Evolutionary conservation across 64 coral and sea anemone species (phyloP).

Genomic region (Acropora yongei): DNA sequence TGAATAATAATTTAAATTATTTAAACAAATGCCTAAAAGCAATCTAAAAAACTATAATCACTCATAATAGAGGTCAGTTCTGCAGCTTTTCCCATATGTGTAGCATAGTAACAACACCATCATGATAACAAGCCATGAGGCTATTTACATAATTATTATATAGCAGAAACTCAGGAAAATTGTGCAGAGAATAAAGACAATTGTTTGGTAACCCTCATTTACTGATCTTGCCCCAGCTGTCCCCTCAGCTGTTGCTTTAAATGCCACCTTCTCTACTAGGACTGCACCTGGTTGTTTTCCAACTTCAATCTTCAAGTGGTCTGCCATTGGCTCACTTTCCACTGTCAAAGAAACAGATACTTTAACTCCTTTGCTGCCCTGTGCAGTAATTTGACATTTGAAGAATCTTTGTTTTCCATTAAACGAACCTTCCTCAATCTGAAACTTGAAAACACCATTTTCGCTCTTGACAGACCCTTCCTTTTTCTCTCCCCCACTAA

Average conservation of each 20-base stretch:
- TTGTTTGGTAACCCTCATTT: background rate
- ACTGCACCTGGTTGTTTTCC: constrained; percentile 15
- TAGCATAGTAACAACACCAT: no score
- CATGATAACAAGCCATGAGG: no score
- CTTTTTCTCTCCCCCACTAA: background rate
- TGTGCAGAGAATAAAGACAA: background rate
- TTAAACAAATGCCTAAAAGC: no score
- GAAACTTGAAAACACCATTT: background rate
- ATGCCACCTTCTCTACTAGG: background rate
- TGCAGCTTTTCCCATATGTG: no score
- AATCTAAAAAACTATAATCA: no score
- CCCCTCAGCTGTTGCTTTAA: background rate
- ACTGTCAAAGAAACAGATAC: constrained; percentile 11
- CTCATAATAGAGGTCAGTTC: no score
- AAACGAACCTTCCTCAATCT: background rate
- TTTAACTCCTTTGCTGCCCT: background rate
- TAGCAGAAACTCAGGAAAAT: no score
- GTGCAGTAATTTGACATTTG: constrained; percentile 17
- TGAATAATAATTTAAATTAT: no score
- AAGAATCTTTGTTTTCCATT: background rate
- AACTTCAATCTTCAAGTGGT: background rate
- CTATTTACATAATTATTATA: no score
- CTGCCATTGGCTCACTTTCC: constrained; percentile 14
- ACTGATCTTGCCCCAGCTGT: background rate
- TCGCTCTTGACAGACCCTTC: constrained; percentile 6